phyloP scores from a whole-genome alignment of 2,888 invertebrate species.

The Heteromurus nitidus region DNA sequence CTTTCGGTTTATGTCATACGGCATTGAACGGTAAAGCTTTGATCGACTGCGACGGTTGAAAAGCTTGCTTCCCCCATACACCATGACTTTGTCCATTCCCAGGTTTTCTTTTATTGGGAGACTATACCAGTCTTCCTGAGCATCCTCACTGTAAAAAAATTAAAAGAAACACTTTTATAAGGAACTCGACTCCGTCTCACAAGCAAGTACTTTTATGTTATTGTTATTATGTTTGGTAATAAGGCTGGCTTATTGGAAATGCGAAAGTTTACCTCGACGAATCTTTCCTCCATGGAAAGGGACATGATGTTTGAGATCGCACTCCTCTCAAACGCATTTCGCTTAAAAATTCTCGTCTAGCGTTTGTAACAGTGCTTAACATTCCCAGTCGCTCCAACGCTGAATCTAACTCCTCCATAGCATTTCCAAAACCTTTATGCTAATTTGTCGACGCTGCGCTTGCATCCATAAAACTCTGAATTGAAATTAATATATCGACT shows the following conservation, averaged over 20 bases:
- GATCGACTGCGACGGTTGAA: constrained; percentile 59
- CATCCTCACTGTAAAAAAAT: constrained; percentile 42
- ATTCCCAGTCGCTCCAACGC: constrained; percentile 65
- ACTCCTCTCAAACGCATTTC: constrained; percentile 66
- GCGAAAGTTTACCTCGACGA: constrained; percentile 11
- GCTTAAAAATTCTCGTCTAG: constrained; percentile 63
- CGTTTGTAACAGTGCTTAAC: constrained; percentile 66
- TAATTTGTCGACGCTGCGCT: not conserved
- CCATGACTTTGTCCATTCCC: constrained; percentile 53
- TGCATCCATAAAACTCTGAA: too few species aligned
- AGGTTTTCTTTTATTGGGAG: constrained; percentile 56
- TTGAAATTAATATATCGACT: too few species aligned
- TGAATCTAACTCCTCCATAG: constrained; percentile 65
- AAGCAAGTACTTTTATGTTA: too few species aligned
- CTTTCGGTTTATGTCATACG: constrained; percentile 67
- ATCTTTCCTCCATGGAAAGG: constrained; percentile 63
- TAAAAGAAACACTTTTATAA: too few species aligned
- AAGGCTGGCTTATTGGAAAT: too few species aligned
- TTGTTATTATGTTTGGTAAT: too few species aligned
- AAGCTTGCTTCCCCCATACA: constrained; percentile 54
- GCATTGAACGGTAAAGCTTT: constrained; percentile 64
- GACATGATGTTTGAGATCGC: constrained; percentile 60
- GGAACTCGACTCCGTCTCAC: too few species aligned
- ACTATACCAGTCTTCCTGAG: constrained; percentile 58
- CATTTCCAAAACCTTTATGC: constrained; percentile 26